Base-by-base conservation (phyloP, 1,140 invertebrate species). In the Drosophila insularis region DNA sequence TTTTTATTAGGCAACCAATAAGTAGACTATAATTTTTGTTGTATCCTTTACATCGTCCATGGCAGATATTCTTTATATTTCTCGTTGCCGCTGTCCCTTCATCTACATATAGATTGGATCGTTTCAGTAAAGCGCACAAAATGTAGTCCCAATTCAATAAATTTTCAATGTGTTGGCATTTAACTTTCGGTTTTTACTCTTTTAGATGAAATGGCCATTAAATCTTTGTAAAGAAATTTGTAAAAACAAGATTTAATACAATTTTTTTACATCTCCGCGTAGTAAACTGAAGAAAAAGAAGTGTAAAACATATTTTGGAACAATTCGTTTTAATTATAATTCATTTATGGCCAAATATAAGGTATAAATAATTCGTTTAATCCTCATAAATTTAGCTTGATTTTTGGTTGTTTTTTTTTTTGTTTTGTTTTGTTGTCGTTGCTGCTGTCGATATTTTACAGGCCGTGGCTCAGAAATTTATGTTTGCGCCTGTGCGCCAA, bases 371-470 rank as follows among this genome's bases (percentile, higher is more conserved):
- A 37, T 77, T 77, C 74, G 74, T 76, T 61, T 32, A 46, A 53
- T 67, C 76, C 74, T 71, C 70, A 77, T 70, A 77, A 77, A 60
- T 76, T 71, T 61, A 64, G 27, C 43, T 50, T 50, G 43, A 50
- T 50, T 50, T 50, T 50, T 50, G 43, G 2, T 50, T n/a, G 1
- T 50, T 76, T 43, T 76, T 2, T 11, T 6, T 13, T 39, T 40
- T 80, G 68, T 50, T 76, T 53, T 76, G 11, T 19, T 5, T 67
- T 50, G 10, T n/a, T 39, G 53, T 23, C 43, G 43, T 58, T 64
- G 70, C 50, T 70, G 75, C 79, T 86, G 82, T 86, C 82, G 69
- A 86, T 86, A 87, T 87, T 87, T 86, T 81, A 87, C 79, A 76
- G 71, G 60, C 69, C 73, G 66, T 74, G 72, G 69, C 66, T 35